Percentiles rank a stretch among this genome's conserved stretches.
Evolutionary conservation across 2,113 vertebrate genomes (phyloP).

Genomic region (Spea multiplicata): DNA sequence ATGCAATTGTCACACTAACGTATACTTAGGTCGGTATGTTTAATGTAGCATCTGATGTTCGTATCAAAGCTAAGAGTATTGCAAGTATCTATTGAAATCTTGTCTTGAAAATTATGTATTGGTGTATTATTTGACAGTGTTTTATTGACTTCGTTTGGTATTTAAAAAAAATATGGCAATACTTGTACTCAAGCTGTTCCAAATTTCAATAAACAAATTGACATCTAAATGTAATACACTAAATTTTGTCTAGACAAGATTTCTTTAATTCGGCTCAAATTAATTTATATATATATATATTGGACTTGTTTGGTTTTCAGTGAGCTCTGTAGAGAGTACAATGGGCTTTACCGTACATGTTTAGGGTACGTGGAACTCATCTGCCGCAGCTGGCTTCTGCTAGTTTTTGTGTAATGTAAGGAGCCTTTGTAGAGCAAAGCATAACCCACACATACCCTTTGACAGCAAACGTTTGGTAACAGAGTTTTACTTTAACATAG

Average conservation of each 20-base stretch:
- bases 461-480: background rate
- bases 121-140: conserved; percentile 36
- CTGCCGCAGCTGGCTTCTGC: conserved; percentile 67
- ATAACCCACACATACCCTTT: conserved; percentile 47
- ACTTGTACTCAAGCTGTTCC: conserved; percentile 97
- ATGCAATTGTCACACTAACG: conserved; percentile 80
- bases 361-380: conserved; percentile 73
- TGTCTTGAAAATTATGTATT: conserved; percentile 35
- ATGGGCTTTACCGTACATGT: conserved; percentile 74
- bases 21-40: conserved; percentile 89
- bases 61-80: background rate
- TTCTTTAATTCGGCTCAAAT: conserved; percentile 93
- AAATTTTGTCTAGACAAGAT: conserved; percentile 90
- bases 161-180: conserved; percentile 89
- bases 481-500: conserved; percentile 62
- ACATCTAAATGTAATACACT: conserved; percentile 92
- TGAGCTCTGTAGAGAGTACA: conserved; percentile 49
- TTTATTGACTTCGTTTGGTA: conserved; percentile 44
- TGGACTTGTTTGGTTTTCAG: background rate
- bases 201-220: conserved; percentile 87
- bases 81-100: background rate
- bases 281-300: too few species aligned
- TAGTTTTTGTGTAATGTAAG: conserved; percentile 71
- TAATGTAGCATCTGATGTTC: conserved; percentile 68
- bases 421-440: conserved; percentile 32